These are phyloP conservation scores for Myxocyprinus asiaticus DNA, from an alignment of 2,113 vertebrate genomes.

Conservation along the genomic window DNA sequence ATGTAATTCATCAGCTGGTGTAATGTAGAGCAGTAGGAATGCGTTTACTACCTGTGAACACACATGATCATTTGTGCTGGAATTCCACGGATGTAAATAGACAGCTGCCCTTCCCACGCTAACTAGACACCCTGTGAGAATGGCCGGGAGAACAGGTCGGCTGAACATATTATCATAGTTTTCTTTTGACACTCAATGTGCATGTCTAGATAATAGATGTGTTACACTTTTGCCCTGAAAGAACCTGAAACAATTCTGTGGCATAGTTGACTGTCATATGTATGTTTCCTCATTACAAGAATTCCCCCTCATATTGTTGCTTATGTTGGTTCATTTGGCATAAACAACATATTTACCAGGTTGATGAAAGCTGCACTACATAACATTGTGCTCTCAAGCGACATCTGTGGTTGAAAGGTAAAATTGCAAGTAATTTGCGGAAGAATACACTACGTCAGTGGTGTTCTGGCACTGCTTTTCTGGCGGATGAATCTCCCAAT, in stretches of 20 bases:
- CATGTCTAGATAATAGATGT: neutral
- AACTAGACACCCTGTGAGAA: neutral
- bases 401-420: no score
- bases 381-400: no score
- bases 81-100: neutral
- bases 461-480: no score
- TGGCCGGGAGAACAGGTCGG: neutral
- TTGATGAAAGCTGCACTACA: no score
- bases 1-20: slow-evolving; percentile 1
- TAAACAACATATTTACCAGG: no score
- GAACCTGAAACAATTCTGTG: no score
- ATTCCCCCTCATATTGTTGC: no score
- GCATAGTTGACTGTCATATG: neutral
- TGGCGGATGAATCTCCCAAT: no score
- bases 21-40: neutral
- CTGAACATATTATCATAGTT: slow-evolving; percentile 8
- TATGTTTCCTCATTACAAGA: no score
- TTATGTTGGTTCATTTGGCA: no score
- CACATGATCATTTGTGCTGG: neutral
- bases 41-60: neutral
- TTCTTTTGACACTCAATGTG: neutral
- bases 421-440: no score
- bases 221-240: neutral
- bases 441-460: no score
- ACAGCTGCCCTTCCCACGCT: slow-evolving; percentile 25